Base-by-base conservation (phyloP, 2,797 vertebrate species). In the Morelia viridis region DNA sequence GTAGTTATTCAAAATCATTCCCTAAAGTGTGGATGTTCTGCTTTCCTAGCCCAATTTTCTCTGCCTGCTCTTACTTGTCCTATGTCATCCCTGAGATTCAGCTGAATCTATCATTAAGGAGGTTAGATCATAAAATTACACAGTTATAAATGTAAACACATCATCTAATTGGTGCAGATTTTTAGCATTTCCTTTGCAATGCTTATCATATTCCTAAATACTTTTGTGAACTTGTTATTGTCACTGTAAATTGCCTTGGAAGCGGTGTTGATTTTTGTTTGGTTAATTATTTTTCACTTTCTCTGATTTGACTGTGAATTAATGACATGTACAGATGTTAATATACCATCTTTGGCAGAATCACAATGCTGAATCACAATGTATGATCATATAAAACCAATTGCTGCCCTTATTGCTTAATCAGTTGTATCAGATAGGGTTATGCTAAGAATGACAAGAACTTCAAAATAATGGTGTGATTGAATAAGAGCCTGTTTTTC, bases 121-220 rank as follows among this genome's bases (percentile, higher is more conserved):
- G 46, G n/a, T 53, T 68, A 31, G 50, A 41, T 35, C 22, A 19
- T 65, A 64, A 8, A 56, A 65, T 35, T 91, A 28, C 19, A 12
- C 61, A 91, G 41, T 24, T 7, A 35, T 62, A 61, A 62, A 62
- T 61, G 86, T 12, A 62, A 31, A 83, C 0, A 6, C 46, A 64
- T n/a, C 24, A 31, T 53, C 56, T 60, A 71, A 41, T 41, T 13
- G 4, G 13, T n/a, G 26, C 57, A 57, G 22, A 31, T 57, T 46
- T 62, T 88, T 57, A 84, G 15, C 71, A 68, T 85, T 60, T 88
- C 8, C 46, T 80, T n/a, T 28, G 31, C 19, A 26, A 26, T 57
- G n/a, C 12, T 68, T 92, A 56, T 92, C 28, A 26, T 31, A n/a
- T 89, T 89, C 15, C 76, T 89, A 46, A 84, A 92, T 31, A 64